phyloP scores from a whole-genome alignment of 1,140 invertebrate genomes.

The Gonioctena quinquepunctata region DNA sequence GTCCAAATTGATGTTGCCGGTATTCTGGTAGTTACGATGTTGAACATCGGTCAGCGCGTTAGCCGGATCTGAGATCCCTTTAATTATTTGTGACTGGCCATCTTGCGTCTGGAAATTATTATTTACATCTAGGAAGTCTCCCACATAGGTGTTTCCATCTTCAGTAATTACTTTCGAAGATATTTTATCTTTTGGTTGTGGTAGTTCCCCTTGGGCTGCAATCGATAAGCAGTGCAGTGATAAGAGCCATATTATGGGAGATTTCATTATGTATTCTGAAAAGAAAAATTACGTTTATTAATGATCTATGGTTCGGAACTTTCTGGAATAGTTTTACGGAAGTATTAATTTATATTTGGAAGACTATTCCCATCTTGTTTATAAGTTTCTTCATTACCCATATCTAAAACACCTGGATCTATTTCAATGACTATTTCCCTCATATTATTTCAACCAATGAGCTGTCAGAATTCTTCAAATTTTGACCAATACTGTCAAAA shows the following conservation, averaged over 20 bases:
- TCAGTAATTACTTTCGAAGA: neutral
- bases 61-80: neutral
- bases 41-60: neutral
- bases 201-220: neutral
- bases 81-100: neutral
- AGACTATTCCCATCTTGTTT: too few species aligned
- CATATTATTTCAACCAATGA: too few species aligned
- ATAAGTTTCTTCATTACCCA: too few species aligned
- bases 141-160: neutral
- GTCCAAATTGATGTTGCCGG: slow-evolving; percentile 18
- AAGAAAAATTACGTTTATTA: neutral
- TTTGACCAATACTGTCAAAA: too few species aligned
- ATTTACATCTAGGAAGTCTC: neutral
- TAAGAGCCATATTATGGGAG: neutral
- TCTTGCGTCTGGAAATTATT: neutral
- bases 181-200: neutral
- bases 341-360: too few species aligned
- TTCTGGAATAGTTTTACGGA: too few species aligned
- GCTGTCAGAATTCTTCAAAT: too few species aligned
- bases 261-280: neutral
- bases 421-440: too few species aligned
- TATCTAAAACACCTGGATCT: too few species aligned
- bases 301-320: neutral
- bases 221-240: neutral
- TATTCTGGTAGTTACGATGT: slow-evolving; percentile 16